Conservation (phyloP, 2,113 vertebrate genomes). For the Tauraco erythrolophus region DNA sequence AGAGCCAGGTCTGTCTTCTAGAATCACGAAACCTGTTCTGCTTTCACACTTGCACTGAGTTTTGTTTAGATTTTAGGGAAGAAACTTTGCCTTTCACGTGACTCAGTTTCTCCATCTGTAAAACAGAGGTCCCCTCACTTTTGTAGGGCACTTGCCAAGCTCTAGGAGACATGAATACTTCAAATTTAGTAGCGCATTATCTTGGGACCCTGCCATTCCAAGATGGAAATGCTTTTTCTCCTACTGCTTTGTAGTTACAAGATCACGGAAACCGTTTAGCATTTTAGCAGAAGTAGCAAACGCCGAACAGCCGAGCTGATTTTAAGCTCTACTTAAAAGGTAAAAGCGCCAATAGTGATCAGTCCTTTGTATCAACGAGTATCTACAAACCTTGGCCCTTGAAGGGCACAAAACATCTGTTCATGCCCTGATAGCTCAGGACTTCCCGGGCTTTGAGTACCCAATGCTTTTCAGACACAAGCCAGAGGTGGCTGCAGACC, state of each 20-base stretch:
- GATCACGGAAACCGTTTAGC: neutral
- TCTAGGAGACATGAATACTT: neutral
- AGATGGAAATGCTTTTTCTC: neutral
- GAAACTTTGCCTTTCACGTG: neutral
- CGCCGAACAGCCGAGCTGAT: neutral
- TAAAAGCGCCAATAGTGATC: neutral
- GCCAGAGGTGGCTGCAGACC: neutral
- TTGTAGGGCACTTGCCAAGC: neutral
- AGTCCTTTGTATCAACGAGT: neutral
- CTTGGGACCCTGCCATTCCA: neutral
- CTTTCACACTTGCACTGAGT: neutral
- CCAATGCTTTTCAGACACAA: neutral
- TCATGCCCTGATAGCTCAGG: neutral
- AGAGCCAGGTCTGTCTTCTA: neutral
- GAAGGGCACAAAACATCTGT: neutral
- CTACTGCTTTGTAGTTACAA: neutral
- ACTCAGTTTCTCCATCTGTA: neutral
- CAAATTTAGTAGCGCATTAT: fast-evolving
- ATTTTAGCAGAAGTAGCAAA: neutral
- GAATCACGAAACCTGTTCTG: neutral
- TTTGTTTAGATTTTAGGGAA: neutral
- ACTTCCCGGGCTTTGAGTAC: neutral
- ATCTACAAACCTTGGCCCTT: neutral
- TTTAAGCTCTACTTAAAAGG: neutral
- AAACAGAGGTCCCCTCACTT: neutral